phyloP scores from a whole-genome alignment of 2,113 vertebrate genomes.

The Dolichallabes microphthalmus region DNA sequence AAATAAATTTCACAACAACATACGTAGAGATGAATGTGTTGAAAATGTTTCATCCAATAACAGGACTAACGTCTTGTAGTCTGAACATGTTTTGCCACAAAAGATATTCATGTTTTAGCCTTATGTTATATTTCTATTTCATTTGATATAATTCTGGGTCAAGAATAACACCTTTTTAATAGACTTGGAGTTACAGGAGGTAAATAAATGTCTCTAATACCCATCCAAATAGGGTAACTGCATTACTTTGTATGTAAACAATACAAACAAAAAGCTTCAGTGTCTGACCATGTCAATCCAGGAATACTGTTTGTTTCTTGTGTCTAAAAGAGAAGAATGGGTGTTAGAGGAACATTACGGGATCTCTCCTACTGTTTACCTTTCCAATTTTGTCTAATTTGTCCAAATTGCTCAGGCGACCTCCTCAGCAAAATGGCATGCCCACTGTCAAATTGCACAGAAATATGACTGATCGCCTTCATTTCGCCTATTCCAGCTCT shows the following conservation, averaged over 20 bases:
- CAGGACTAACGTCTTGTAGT: background rate
- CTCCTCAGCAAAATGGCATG: slow-evolving; percentile 74
- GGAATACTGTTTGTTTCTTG: slow-evolving; percentile 56
- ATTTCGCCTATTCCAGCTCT: slow-evolving; percentile 78
- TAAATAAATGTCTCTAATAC: background rate
- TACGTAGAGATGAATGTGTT: no score
- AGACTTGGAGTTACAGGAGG: no score
- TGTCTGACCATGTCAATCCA: slow-evolving; percentile 62
- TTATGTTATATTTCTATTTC: background rate
- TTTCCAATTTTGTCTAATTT: slow-evolving; percentile 88
- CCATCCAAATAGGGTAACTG: background rate
- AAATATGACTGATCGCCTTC: slow-evolving; percentile 90
- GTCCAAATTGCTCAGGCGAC: slow-evolving; percentile 83
- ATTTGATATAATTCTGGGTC: background rate
- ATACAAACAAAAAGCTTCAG: background rate
- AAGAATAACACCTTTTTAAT: no score
- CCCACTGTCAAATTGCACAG: slow-evolving; percentile 81
- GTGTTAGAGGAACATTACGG: slow-evolving; percentile 67
- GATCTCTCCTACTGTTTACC: slow-evolving; percentile 76
- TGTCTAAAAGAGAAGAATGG: slow-evolving; percentile 51
- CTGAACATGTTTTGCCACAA: background rate
- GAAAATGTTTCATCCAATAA: no score
- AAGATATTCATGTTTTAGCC: background rate
- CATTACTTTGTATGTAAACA: background rate
- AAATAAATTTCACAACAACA: no score